phyloP scores from a whole-genome alignment of 1,140 invertebrate species.

The Triops cancriformis region DNA sequence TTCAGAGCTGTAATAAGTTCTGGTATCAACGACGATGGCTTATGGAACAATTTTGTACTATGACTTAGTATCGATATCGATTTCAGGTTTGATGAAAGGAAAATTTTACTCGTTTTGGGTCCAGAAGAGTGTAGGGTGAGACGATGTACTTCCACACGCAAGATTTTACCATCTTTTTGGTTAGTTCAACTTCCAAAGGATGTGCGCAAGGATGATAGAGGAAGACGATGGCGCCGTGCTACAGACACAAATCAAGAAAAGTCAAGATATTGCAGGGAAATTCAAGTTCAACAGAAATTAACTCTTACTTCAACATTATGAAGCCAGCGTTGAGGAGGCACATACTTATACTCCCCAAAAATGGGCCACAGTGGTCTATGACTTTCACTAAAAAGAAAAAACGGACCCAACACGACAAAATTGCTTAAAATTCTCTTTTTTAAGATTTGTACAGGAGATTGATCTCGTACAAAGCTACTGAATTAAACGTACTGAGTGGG shows the following conservation, averaged over 20 bases:
- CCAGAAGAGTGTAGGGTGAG: conserved; percentile 57
- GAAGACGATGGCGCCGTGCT: conserved; percentile 75
- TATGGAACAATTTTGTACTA: conserved; percentile 25
- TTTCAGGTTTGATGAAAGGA: conserved; percentile 18
- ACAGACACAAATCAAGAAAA: conserved; percentile 30
- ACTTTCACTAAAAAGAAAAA: conserved; percentile 52
- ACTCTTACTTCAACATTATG: conserved; percentile 63
- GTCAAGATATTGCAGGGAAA: conserved; percentile 20
- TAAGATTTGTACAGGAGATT: too few species aligned
- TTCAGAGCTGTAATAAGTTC: background rate
- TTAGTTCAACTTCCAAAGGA: conserved; percentile 50
- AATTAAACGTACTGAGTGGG: conserved; percentile 53
- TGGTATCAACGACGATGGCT: too few species aligned
- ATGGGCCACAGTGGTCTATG: conserved; percentile 71
- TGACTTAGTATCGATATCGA: background rate
- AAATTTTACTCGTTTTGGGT: conserved; percentile 49
- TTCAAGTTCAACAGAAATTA: conserved; percentile 15
- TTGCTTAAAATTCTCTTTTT: background rate
- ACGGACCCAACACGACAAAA: conserved; percentile 18
- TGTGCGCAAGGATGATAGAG: conserved; percentile 82
- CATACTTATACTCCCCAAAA: conserved; percentile 72
- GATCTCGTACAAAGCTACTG: background rate
- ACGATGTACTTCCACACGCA: conserved; percentile 75
- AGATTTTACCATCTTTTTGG: conserved; percentile 53
- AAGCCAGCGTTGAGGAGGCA: conserved; percentile 74